Evolutionary conservation across 2,797 vertebrate species (phyloP).

Genomic region (Darevskia mixta): DNA sequence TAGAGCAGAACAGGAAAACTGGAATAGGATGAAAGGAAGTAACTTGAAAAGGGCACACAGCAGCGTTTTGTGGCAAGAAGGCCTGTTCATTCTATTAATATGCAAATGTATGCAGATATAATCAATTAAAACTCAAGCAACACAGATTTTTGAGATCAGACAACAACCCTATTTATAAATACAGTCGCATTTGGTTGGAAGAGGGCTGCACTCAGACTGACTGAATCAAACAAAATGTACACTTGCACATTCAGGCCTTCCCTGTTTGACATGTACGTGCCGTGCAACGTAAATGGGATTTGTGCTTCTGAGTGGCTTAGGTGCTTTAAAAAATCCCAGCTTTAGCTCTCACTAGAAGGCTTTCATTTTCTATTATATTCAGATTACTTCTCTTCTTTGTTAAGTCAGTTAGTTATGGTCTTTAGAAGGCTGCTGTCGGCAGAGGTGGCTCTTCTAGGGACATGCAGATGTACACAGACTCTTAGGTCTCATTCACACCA

Average conservation of each 20-base stretch:
- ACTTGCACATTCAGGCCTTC: neutral
- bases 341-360: constrained; percentile 9
- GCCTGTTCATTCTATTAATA: neutral
- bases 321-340: constrained; percentile 1
- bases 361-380: neutral
- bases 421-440: neutral
- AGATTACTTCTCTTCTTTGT: neutral
- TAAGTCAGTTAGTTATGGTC: neutral
- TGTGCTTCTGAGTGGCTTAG: constrained; percentile 18
- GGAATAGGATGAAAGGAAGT: too few relatives aligned
- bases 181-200: neutral
- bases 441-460: neutral
- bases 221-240: neutral
- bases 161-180: neutral
- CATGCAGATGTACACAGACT: neutral
- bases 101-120: neutral
- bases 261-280: neutral
- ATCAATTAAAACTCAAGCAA: neutral
- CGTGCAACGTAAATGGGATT: constrained; percentile 6
- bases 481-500: too few relatives aligned
- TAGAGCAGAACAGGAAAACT: neutral
- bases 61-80: neutral
- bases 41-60: neutral
- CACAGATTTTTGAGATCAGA: neutral
- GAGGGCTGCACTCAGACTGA: neutral